These are phyloP conservation scores for Takifugu rubripes DNA, from an alignment of 2,797 vertebrate species.

Conservation along the genomic window DNA sequence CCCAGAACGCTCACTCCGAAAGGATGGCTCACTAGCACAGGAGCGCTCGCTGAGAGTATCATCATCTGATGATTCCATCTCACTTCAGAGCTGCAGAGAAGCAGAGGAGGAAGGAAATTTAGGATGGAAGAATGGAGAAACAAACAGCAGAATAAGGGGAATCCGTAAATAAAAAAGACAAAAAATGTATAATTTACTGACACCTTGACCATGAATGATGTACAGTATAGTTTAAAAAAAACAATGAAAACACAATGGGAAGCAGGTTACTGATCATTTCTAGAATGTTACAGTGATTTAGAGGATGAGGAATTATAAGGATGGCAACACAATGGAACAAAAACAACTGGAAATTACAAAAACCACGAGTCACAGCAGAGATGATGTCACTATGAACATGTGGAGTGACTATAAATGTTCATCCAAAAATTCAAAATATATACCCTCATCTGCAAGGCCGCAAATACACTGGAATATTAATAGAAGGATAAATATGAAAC, in stretches of 20 bases:
- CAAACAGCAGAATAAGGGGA: not conserved
- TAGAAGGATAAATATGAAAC: no score
- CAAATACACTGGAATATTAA: no score
- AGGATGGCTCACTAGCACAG: constrained; percentile 89
- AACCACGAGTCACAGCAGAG: not conserved
- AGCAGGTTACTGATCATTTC: constrained; percentile 11
- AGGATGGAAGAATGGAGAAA: constrained; percentile 1
- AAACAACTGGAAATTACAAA: constrained; percentile 5
- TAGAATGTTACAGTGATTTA: not conserved
- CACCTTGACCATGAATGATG: constrained; percentile 48
- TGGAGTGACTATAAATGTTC: not conserved
- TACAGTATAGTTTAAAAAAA: not conserved
- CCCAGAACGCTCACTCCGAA: constrained; percentile 89
- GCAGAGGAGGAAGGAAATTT: constrained; percentile 8
- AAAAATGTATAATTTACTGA: constrained; percentile 50
- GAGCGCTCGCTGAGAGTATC: constrained; percentile 96
- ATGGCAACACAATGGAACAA: not conserved
- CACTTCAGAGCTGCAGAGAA: constrained; percentile 43
- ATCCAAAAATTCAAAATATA: not conserved
- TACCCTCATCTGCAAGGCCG: not conserved
- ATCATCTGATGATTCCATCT: constrained; percentile 96
- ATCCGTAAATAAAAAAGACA: not conserved
- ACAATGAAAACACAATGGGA: constrained; percentile 2
- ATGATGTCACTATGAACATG: constrained; percentile 1
- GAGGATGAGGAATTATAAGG: not conserved